These are phyloP conservation scores for Deroptyus accipitrinus DNA, from an alignment of 2,113 vertebrate species.

Conservation along the genomic window DNA sequence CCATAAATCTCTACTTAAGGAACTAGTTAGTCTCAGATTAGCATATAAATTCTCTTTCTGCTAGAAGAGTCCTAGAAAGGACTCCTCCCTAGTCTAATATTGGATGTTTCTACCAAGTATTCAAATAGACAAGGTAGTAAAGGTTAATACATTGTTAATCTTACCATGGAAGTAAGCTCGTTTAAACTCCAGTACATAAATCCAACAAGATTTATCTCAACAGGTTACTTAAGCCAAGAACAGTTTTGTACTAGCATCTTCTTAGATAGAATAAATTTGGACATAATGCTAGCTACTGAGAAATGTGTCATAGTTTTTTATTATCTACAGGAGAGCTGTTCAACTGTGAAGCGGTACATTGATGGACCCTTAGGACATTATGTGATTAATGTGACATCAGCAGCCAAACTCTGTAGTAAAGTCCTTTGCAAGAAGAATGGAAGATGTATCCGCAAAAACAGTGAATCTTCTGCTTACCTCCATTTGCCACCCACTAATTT, in stretches of 20 bases:
- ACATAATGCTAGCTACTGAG: background rate
- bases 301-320: background rate
- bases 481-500: slow-evolving; percentile 82
- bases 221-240: background rate
- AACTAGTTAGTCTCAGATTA: background rate
- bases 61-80: background rate
- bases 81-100: background rate
- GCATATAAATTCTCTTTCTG: background rate
- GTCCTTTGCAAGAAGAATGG: slow-evolving; percentile 88
- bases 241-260: background rate
- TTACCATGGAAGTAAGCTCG: background rate
- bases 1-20: background rate
- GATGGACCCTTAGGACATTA: slow-evolving; percentile 85
- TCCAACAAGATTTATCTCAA: background rate
- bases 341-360: slow-evolving; percentile 81
- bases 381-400: slow-evolving; percentile 87
- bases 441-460: slow-evolving; percentile 82
- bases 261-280: background rate
- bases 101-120: background rate
- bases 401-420: slow-evolving; percentile 88
- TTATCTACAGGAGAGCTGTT: slow-evolving; percentile 81
- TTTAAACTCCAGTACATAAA: background rate
- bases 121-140: background rate
- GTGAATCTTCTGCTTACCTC: slow-evolving; percentile 76
- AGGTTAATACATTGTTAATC: background rate